Base-by-base conservation (phyloP, 1,140 invertebrate species). In the Anastrepha obliqua region DNA sequence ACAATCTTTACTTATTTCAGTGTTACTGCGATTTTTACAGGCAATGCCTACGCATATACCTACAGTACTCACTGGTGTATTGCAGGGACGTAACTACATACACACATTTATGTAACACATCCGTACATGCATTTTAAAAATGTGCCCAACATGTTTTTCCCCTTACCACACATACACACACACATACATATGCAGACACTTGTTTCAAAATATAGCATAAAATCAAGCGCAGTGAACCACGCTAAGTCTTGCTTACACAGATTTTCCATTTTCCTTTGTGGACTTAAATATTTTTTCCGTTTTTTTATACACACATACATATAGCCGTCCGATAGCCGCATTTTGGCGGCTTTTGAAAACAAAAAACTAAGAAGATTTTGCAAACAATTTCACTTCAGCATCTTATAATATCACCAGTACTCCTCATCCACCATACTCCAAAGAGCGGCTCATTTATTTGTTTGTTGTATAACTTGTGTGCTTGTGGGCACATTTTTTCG, bases 291-390 rank as follows among this genome's bases (percentile, higher is more conserved):
- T 29, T 29, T 29, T 29, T 29, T 29, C 29, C 29, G 29, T 29
- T 29, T 29, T 29, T 29, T 29, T 29, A 29, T 29, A 1, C 29
- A 29, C 29, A 29, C 29, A 29, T 29, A 29, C 29, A 29, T 29
- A 29, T 29, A 29, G 29, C 29, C 29, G 29, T 29, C 29, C 42
- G 13, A 42, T 44, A 74, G 67, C 64, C 29, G 39, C 29, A 67
- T n/a, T 67, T 11, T 13, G 9, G 8, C 11, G 20, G 64, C 3
- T 11, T 11, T 67, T 29, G 9, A 74, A 74, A n/a, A 29, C 29
- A 29, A 15, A 42, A 74, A 74, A 13, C 42, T 74, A 74, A 74
- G 67, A 74, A 74, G 67, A 47, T 74, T 74, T 74, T 9, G 20
- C 62, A 64, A 11, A 67, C 65, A 39, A 20, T 67, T 42, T 13